Evolutionary conservation across 2,888 invertebrate genomes (phyloP), one percentile per base, ranked within the genome.

Genomic region (Eulithis testata): DNA sequence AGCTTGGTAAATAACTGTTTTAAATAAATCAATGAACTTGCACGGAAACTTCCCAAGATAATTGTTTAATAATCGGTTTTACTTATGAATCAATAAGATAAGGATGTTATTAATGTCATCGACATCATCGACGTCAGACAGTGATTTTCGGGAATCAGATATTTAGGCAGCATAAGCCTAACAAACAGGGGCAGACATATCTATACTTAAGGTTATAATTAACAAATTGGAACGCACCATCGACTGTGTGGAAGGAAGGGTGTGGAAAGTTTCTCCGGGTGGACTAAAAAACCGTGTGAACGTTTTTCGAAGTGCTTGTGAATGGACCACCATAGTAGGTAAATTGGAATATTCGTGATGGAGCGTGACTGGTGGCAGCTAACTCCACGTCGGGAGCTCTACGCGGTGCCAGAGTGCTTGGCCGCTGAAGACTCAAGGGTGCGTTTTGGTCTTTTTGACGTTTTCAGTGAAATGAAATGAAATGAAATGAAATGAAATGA

Each of bases 341-440:
- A 61, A 12, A 37, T 3, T 21, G 21, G 21, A 21, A 21, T 21
- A 1, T 21, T 21, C 21, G 68, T 66, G 49, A 89, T 91, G 91
- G 88, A 87, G 45, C 80, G 82, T 44, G 91, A 94, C 63, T 94
- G 94, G 94, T 94, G 94, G 94, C 90, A 91, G 68, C 80, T 94
- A 73, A 88, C 89, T 12, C 94, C 94, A 1, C 86, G 89, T 7
- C 82, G 89, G 58, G 85, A 89, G 50, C 71, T 87, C 60, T 85
- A 72, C 72, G 74, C 86, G 11, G 82, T 95, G 45, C 94, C 95
- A 0, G 95, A 95, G 69, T 91, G 94, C 75, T 86, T 95, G 69
- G 93, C 94, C 3, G 92, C 95, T 50, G 74, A 89, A 61, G 95
- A 95, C 76, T 95, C 95, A 74, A 82, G 94, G 94, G 95, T 95